Evolutionary conservation across 2,113 vertebrate species (phyloP).

Genomic region (Ornithorhynchus anatinus): DNA sequence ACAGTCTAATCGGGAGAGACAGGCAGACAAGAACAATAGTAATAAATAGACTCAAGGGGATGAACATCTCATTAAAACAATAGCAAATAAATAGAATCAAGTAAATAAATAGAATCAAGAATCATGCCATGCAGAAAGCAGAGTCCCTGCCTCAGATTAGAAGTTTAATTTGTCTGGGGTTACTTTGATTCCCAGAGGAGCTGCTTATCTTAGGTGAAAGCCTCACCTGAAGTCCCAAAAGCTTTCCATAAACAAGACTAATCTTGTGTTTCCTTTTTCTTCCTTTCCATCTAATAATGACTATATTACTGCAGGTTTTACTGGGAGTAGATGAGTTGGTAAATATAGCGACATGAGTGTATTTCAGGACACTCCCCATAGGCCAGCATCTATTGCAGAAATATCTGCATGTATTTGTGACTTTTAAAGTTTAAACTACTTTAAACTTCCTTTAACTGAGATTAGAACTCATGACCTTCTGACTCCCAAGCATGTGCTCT

Average conservation of each 20-base stretch:
- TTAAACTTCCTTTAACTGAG: too few species aligned
- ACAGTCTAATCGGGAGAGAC: too few species aligned
- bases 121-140: too few species aligned
- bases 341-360: constrained; percentile 26
- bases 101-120: too few species aligned
- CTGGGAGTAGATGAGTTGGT: neutral
- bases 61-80: too few species aligned
- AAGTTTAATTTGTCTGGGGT: constrained; percentile 66
- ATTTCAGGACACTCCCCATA: neutral
- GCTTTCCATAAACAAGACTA: constrained; percentile 27
- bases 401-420: neutral
- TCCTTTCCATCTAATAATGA: neutral
- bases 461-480: too few species aligned
- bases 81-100: too few species aligned
- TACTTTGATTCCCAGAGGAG: constrained; percentile 33
- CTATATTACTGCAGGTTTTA: constrained; percentile 2
- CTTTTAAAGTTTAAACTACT: too few species aligned
- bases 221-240: constrained; percentile 23
- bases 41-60: too few species aligned
- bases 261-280: constrained; percentile 22
- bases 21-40: too few species aligned
- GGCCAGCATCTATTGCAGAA: neutral
- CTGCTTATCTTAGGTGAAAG: constrained; percentile 32
- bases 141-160: too few species aligned
- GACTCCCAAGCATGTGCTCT: too few species aligned